Evolutionary conservation across 1,140 invertebrate genomes (phyloP).

Genomic region (Hetaerina americana): DNA sequence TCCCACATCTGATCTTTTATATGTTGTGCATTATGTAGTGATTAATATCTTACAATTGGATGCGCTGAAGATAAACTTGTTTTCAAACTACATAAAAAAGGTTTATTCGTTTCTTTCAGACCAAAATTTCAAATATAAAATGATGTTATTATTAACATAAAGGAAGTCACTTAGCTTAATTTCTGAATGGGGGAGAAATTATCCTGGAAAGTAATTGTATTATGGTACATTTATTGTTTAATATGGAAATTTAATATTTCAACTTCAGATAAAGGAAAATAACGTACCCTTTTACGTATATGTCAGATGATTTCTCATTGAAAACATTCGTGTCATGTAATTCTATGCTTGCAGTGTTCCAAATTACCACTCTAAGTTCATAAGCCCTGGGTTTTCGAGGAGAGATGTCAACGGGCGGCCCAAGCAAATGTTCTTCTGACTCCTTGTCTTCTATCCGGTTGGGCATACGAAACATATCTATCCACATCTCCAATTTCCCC

Average conservation of each 20-base stretch:
- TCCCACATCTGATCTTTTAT: too few relatives aligned
- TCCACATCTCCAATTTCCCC: constrained; percentile 82
- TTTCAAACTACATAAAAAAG: too few relatives aligned
- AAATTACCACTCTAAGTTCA: constrained; percentile 71
- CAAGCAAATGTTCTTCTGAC: constrained; percentile 27
- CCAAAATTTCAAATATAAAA: too few relatives aligned
- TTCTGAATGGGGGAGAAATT: not conserved
- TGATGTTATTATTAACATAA: too few relatives aligned
- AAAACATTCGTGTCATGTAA: constrained; percentile 62
- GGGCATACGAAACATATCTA: constrained; percentile 69
- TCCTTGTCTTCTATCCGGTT: constrained; percentile 20
- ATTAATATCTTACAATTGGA: too few relatives aligned
- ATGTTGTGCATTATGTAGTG: too few relatives aligned
- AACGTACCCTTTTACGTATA: constrained; percentile 70
- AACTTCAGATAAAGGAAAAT: constrained; percentile 5
- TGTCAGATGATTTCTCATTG: constrained; percentile 69
- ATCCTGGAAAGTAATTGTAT: constrained; percentile 5
- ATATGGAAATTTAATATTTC: constrained; percentile 2
- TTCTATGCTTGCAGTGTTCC: constrained; percentile 62
- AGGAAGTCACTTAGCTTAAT: constrained; percentile 2
- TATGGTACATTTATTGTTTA: constrained; percentile 5
- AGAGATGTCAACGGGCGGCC: constrained; percentile 60
- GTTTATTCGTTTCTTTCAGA: too few relatives aligned
- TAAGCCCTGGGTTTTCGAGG: constrained; percentile 58
- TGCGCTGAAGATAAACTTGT: too few relatives aligned